Base-by-base conservation (phyloP, 2,113 vertebrate species). In the Canis aureus region DNA sequence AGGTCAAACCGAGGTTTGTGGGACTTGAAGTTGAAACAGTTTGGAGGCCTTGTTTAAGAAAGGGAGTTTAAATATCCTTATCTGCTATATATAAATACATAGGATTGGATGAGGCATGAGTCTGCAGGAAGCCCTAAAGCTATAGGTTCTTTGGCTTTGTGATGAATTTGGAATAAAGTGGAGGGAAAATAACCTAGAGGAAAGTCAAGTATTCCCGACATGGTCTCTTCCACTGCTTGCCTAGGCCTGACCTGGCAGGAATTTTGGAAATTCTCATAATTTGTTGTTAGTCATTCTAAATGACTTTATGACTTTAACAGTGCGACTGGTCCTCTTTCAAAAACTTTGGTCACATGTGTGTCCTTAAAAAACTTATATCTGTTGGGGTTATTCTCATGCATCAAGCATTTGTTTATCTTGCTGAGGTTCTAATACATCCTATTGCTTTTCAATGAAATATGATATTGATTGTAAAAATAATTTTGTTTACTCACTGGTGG, bases 381-480 rank as follows among this genome's bases (percentile, higher is more conserved):
- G 13, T 59, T 53, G 81, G 16, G 15, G 19, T 92, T 64, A 51
- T 86, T 91, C n/a, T 69, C 91, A 12, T 23, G 55, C 11, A 59
- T 43, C 11, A 64, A 71, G 15, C n/a, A 23, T 88, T 38, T 76
- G 15, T 76, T 95, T 82, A 29, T 94, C n/a, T 84, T 96, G 25
- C 12, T 96, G 88, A 96, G 11, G 29, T 76, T 49, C 80, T 67
- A 82, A 83, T 66, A 95, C 69, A 71, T 38, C 12, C 84, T 69
- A 73, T 53, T 92, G 94, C 23, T 69, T 66, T 81, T 55, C 51
- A 89, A 6, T 92, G n/a, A 64, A 94, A 94, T 95, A 73, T 82
- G 76, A 76, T 88, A 97, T 89, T 97, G 95, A 97, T 94, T 97
- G 15, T 60, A 97, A 93, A 93, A 95, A 89, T 62, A 91, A 89